Conservation (phyloP, 2,888 invertebrate species). For the Dorcus parallelipipedus region DNA sequence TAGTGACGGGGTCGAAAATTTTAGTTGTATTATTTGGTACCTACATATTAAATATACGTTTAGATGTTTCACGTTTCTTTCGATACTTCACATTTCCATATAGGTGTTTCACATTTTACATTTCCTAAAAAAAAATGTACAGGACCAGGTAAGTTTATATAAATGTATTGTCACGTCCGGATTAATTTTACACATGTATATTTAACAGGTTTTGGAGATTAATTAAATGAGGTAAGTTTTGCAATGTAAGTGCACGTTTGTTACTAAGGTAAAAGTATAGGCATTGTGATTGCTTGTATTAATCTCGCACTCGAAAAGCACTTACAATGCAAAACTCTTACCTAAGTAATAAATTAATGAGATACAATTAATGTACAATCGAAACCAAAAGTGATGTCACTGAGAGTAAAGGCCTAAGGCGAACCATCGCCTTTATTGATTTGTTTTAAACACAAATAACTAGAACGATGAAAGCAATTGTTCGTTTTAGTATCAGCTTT, state of each 20-base stretch:
- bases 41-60: not conserved
- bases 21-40: not conserved
- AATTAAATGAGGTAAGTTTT: slow-evolving; percentile 30
- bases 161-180: not conserved
- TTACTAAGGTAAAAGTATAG: slow-evolving; percentile 30
- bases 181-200: not conserved
- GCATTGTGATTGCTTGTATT: slow-evolving; percentile 30
- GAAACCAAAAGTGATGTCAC: too few species aligned
- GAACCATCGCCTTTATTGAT: too few species aligned
- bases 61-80: not conserved
- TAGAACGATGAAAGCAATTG: too few species aligned
- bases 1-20: not conserved
- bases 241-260: slow-evolving; percentile 40
- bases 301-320: slow-evolving; percentile 26
- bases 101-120: not conserved
- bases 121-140: too few species aligned
- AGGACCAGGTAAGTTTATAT: not conserved
- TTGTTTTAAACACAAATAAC: too few species aligned
- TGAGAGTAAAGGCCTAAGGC: too few species aligned
- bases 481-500: too few species aligned
- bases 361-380: too few species aligned
- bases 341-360: slow-evolving; percentile 35
- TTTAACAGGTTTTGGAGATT: slow-evolving; percentile 2
- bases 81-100: not conserved
- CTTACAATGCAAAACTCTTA: slow-evolving; percentile 51